A percentile compares a stretch with the other conserved stretches of the same genome.
Conservation (phyloP, 2,888 invertebrate genomes). For the Ephialtes manifestator region DNA sequence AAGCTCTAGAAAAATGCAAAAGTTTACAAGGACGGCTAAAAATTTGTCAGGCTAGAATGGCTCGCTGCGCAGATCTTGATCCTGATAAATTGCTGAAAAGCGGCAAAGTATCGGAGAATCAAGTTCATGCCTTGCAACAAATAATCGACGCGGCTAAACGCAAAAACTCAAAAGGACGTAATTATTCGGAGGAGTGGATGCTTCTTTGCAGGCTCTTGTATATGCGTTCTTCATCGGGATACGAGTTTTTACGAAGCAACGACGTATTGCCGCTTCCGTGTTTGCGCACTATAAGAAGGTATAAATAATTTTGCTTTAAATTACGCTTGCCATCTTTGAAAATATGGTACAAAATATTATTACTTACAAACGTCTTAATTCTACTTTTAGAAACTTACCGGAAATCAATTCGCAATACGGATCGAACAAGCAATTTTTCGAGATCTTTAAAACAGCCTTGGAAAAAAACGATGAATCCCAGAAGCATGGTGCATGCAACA, state of each 20-base stretch:
- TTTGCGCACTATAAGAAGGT: constrained; percentile 52
- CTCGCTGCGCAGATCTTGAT: constrained; percentile 5
- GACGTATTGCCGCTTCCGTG: constrained; percentile 57
- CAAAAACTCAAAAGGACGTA: constrained; percentile 55
- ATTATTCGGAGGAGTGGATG: constrained; percentile 69
- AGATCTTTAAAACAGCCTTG: constrained; percentile 58
- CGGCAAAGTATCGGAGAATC: constrained; percentile 45
- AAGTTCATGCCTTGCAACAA: constrained; percentile 51
- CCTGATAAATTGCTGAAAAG: constrained; percentile 12
- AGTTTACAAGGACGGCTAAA: not conserved
- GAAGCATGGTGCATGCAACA: constrained; percentile 60
- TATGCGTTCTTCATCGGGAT: constrained; percentile 64
- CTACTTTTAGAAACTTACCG: constrained; percentile 62
- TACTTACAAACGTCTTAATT: constrained; percentile 48
- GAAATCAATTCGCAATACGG: constrained; percentile 65
- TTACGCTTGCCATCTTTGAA: constrained; percentile 10
- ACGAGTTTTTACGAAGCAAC: constrained; percentile 54
- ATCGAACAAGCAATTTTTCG: constrained; percentile 68
- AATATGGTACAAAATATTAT: constrained; percentile 28
- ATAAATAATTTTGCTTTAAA: constrained; percentile 32
- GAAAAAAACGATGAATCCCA: constrained; percentile 57
- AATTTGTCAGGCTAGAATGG: constrained; percentile 12
- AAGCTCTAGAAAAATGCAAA: constrained; percentile 8
- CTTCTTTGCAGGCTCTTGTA: constrained; percentile 66
- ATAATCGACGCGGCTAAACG: constrained; percentile 58